Base-by-base conservation (phyloP, 2,113 vertebrate species). In the Silurus asotus region DNA sequence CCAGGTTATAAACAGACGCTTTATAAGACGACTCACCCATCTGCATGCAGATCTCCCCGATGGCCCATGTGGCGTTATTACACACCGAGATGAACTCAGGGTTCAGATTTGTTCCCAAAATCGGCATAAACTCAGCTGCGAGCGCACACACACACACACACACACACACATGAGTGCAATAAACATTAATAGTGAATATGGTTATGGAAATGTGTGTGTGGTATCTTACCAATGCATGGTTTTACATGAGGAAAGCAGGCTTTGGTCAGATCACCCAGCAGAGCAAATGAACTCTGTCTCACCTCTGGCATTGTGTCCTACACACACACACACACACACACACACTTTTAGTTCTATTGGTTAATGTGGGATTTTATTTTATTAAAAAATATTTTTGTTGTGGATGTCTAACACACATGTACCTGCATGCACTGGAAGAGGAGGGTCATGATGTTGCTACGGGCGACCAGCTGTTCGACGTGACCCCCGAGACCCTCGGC, bases 351-450 rank as follows among this genome's bases (percentile, higher is more conserved):
- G 62, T n/a, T 64, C n/a, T n/a, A n/a, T 5, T 69, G 28, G 20
- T 7, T 7, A 23, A 0, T 14, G 11, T 0, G 3, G 70, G 19
- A 49, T 74, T 74, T 3, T 72, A 20, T 72, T 8, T 7, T 45
- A 45, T 67, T 11, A 11, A 45, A 20, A 20, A 9, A 72, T 8
- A 0, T 20, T 3, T 9, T 14, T 45, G 28, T 45, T 28, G 67
- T 70, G 28, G 6, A 45, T 70, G 19, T 70, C 45, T 45, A 48
- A 78, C 20, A 53, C 5, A 45, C 17, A 8, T 3, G 25, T 49
- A 97, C 97, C 96, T 99, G 97, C 97, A 99, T 98, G 91, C 97
- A 98, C 94, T 98, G 97, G 93, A 98, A 98, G 0, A 99, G 95
- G 82, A 99, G 92, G 0, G 97, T 99, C 97, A 98, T 98, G 90